Evolutionary conservation across 2,888 invertebrate species (phyloP), one percentile per base, ranked within the genome.

Genomic region (Sarcophaga caerulescens): DNA sequence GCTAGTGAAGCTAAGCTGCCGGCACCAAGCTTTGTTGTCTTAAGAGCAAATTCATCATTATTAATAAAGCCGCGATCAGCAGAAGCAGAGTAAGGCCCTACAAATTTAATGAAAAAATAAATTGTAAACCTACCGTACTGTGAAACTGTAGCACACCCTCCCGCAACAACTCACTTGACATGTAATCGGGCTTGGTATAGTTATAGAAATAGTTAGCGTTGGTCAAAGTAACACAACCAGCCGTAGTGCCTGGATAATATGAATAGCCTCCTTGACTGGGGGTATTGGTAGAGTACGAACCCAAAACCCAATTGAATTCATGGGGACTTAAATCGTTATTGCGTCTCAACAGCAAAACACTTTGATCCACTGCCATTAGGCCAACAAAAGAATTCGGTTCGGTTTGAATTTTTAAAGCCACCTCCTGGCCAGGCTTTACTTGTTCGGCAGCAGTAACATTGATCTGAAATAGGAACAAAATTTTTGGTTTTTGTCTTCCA

Each of bases 361-460:
- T 96, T 92, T 97, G 96, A 93, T 99, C 99, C 3, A 98, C 96
- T 0, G 97, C 99, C 88, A 98, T 93, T 10, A 99, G 93, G 1
- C 97, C 98, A 4, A 98, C 96, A 89, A 96, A 96, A 0, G 99
- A 98, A 89, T 98, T 96, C 0, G 98, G 96, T 89, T 96, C 96
- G 0, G 98, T 96, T n/a, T 95, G 94, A 23, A 99, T 96, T 6
- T 95, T 94, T 10, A 99, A 94, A 88, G 97, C 96, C 5, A 98
- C 95, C 81, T 96, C 94, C 17, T 96, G 95, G 73, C 97, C 97
- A 0, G 98, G 98, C 85, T 96, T 95, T 0, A 96, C 95, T 92
- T 96, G 95, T 5, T 94, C 94, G n/a, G 94, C 95, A 0, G 96
- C 93, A 87, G 95, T 94, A 5, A 97, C 94, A 10, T 96, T 95